These are phyloP conservation scores for Mirza zaza DNA, from an alignment of 2,113 vertebrate genomes.

Conservation along the genomic window DNA sequence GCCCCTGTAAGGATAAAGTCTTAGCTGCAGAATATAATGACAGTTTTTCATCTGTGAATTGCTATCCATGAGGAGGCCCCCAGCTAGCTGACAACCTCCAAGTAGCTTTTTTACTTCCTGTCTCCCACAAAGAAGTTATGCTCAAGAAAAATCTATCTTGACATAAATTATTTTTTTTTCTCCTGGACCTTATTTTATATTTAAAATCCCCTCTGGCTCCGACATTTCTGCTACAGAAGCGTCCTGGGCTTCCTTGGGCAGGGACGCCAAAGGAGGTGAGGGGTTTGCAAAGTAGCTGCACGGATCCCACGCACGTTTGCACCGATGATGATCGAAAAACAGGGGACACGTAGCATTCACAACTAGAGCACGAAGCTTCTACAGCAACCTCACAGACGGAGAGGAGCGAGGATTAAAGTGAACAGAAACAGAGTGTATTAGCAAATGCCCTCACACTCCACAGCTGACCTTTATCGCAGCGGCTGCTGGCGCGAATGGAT, in stretches of 20 bases:
- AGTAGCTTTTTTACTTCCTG: background rate
- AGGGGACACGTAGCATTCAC: accelerated
- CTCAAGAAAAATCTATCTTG: background rate
- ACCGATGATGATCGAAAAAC: accelerated
- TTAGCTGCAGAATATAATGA: background rate
- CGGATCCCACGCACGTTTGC: accelerated
- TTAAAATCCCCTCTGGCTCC: background rate
- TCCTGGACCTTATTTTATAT: background rate
- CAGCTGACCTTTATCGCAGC: accelerated
- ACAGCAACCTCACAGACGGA: accelerated
- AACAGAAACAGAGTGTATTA: accelerated
- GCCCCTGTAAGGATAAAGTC: accelerated
- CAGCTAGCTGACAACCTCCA: background rate
- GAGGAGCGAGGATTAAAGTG: background rate
- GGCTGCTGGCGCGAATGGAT: accelerated
- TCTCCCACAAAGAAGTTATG: accelerated
- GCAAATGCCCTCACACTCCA: background rate
- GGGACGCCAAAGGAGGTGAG: background rate
- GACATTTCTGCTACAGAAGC: no score
- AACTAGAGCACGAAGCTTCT: accelerated
- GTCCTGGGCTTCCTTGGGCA: accelerated
- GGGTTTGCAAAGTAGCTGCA: accelerated
- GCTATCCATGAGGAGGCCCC: accelerated
- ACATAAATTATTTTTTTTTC: background rate
- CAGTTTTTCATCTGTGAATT: accelerated